Conservation (phyloP, 1,140 invertebrate species). For the Drosophila melanogaster region DNA sequence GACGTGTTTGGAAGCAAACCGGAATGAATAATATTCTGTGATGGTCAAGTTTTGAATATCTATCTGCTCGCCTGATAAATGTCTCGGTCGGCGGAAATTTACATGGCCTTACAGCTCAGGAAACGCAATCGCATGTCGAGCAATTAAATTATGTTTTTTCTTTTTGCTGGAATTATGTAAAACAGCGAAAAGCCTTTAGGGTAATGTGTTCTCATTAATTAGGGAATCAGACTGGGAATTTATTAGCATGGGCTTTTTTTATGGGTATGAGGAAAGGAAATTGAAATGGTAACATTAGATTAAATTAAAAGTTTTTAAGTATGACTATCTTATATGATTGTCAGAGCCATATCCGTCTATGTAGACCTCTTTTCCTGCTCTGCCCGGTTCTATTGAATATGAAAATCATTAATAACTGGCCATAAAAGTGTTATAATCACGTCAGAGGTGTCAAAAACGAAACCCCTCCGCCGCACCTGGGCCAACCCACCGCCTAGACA, state of each 20-base stretch:
- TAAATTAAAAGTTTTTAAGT: too few relatives aligned
- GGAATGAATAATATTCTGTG: constrained; percentile 52
- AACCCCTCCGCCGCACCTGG: not conserved
- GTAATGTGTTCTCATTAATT: constrained; percentile 15
- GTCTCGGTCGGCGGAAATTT: constrained; percentile 61
- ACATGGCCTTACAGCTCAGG: constrained; percentile 59
- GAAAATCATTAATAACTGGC: constrained; percentile 72
- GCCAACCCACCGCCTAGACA: constrained; percentile 33
- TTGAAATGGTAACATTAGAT: too few relatives aligned
- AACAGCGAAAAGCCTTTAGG: constrained; percentile 11
- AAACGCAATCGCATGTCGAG: constrained; percentile 60
- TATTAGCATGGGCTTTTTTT: not conserved
- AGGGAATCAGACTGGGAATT: constrained; percentile 4
- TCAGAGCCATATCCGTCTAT: too few relatives aligned
- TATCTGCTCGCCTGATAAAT: constrained; percentile 65
- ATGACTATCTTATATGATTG: too few relatives aligned
- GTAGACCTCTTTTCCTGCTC: not conserved
- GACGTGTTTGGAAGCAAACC: constrained; percentile 24
- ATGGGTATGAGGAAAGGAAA: not conserved
- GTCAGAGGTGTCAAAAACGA: constrained; percentile 76
- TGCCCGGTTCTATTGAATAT: constrained; percentile 36
- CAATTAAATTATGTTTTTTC: constrained; percentile 31
- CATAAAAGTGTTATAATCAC: constrained; percentile 80
- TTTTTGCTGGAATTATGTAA: constrained; percentile 33
- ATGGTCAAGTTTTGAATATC: constrained; percentile 66